Base-by-base conservation (phyloP, 2,797 vertebrate species). In the Sebastes cheni region DNA sequence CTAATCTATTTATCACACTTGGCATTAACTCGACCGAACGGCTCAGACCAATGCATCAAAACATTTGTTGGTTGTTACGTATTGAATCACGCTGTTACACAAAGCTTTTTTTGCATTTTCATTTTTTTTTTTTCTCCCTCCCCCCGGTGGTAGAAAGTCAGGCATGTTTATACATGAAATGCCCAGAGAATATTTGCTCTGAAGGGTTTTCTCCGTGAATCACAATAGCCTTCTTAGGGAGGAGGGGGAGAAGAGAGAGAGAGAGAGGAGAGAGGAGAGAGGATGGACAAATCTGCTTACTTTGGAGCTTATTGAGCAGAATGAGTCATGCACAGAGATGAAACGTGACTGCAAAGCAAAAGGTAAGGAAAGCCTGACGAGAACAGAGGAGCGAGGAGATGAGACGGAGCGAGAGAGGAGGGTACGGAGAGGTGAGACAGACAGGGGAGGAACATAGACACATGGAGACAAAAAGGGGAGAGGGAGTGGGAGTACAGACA, bases 231-330 rank as follows among this genome's bases (percentile, higher is more conserved):
- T 95, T 95, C 95, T 96, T 96, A 96, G 87, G 88, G 85, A 80
- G 83, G 85, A 79, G 82, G 77, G 85, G 80, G 84, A 36, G 73
- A 42, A 46, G 72, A 62, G 60, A 62, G 77, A 42, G 68, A 23
- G 67, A 58, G 72, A 62, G 56, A 55, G 77, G 56, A 29, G 66
- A 25, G 68, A 55, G 83, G 77, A 55, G 79, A 88, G 84, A 89
- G 89, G 92, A 91, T 93, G 93, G 94, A 96, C 95, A 96, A 96
- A 96, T 96, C 95, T 96, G 95, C 96, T 96, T 96, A 96, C 96
- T 96, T 95, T 95, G 93, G 94, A 95, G 95, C 96, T 96, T 96
- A 96, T 96, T 96, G 96, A 96, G 94, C 95, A 96, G 95, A 95
- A 96, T 96, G 95, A 95, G 95, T 95, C 95, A 95, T 94, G 93